Evolutionary conservation across 2,888 invertebrate genomes (phyloP).

Genomic region (Drosophila lutescens): DNA sequence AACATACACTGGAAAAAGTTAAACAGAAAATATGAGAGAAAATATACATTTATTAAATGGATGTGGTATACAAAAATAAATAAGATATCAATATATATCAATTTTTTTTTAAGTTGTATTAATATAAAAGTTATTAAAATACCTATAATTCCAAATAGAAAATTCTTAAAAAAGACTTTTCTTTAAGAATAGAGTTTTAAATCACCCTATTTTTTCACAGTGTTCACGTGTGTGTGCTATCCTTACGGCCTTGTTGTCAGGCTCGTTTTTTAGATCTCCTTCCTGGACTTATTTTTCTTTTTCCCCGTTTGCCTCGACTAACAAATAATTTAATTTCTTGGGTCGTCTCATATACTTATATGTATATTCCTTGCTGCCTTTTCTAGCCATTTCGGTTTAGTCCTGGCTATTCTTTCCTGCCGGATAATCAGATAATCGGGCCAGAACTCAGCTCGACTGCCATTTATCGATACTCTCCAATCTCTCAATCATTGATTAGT

Average conservation of each 20-base stretch:
- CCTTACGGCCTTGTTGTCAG: slow-evolving; percentile 72
- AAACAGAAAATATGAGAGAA: too few relatives aligned
- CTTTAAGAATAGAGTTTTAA: background rate
- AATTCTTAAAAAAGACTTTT: too few relatives aligned
- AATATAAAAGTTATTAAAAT: too few relatives aligned
- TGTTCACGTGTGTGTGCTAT: slow-evolving; percentile 35
- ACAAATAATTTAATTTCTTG: slow-evolving; percentile 76
- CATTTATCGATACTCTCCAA: slow-evolving; percentile 30
- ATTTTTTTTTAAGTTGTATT: too few relatives aligned
- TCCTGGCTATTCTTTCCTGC: background rate
- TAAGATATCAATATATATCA: too few relatives aligned
- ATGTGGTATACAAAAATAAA: too few relatives aligned
- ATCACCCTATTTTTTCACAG: too few relatives aligned
- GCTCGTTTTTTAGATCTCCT: slow-evolving; percentile 56
- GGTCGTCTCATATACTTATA: slow-evolving; percentile 34
- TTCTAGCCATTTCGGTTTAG: slow-evolving; percentile 15
- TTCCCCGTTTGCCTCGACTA: slow-evolving; percentile 36
- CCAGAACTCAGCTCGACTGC: background rate
- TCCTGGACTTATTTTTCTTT: slow-evolving; percentile 8
- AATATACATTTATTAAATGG: too few relatives aligned
- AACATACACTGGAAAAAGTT: background rate
- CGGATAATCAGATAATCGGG: slow-evolving; percentile 15
- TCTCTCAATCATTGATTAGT: slow-evolving; percentile 38
- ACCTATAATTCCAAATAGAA: too few relatives aligned
- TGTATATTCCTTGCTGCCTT: slow-evolving; percentile 2